A percentile compares a stretch with the other conserved stretches of the same genome.
phyloP scores from a whole-genome alignment of 1,140 invertebrate genomes.

The Lycorma delicatula region DNA sequence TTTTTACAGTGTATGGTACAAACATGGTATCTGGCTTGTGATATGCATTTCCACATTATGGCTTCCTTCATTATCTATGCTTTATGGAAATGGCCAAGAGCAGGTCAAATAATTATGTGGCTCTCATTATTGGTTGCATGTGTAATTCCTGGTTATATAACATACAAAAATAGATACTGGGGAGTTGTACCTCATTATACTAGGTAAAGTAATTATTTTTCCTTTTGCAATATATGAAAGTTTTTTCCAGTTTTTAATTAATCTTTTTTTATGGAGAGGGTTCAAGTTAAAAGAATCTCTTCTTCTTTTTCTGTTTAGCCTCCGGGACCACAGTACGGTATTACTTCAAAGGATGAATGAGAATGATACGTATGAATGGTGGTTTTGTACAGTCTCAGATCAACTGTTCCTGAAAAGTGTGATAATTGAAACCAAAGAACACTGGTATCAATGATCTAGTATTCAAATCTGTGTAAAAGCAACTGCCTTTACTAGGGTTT shows the following conservation, averaged over 20 bases:
- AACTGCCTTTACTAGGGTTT: too few relatives aligned
- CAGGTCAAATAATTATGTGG: not conserved
- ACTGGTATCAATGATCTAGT: too few relatives aligned
- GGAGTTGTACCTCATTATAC: not conserved
- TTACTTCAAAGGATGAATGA: not conserved
- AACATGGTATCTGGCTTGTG: constrained; percentile 56
- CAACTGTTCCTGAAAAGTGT: too few relatives aligned
- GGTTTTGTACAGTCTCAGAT: too few relatives aligned
- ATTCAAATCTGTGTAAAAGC: too few relatives aligned
- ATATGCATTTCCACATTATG: constrained; percentile 50
- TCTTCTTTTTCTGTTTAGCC: not conserved
- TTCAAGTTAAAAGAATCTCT: not conserved
- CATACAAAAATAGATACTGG: not conserved
- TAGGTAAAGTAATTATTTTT: too few relatives aligned
- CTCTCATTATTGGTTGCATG: not conserved
- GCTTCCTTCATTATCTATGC: constrained; percentile 42
- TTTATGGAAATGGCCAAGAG: constrained; percentile 7
- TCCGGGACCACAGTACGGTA: not conserved
- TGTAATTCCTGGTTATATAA: not conserved
- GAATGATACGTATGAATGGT: too few relatives aligned
- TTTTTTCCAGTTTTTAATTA: not conserved
- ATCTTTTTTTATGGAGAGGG: not conserved
- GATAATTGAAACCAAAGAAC: too few relatives aligned
- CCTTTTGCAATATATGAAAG: not conserved
- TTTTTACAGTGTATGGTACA: constrained; percentile 49